Conservation (phyloP, 2,113 vertebrate genomes). For the Petrocephalus microphthalmus region DNA sequence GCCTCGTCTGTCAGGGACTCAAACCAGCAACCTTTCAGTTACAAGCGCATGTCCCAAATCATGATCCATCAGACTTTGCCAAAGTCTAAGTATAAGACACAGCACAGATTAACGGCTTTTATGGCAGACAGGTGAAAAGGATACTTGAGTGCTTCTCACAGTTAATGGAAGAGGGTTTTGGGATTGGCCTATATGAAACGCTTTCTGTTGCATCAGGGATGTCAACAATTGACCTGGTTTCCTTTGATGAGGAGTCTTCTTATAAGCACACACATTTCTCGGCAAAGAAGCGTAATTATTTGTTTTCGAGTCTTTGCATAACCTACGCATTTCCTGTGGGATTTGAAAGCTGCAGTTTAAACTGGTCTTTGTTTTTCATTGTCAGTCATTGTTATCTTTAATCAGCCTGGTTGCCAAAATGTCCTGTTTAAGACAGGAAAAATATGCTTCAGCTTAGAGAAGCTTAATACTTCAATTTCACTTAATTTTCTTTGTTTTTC, state of each 20-base stretch:
- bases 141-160: slow-evolving; percentile 19
- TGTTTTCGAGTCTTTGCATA: not conserved
- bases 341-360: slow-evolving; percentile 2
- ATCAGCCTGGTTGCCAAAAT: not conserved
- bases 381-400: not conserved
- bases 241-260: slow-evolving; percentile 26
- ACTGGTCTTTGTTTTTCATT: not conserved
- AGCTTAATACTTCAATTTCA: not conserved
- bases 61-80: slow-evolving; percentile 23
- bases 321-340: not conserved
- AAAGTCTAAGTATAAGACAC: slow-evolving; percentile 5
- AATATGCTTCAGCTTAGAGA: not conserved
- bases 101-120: slow-evolving; percentile 19
- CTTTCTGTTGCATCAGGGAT: slow-evolving; percentile 13
- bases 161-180: slow-evolving; percentile 18
- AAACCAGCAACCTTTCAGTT: too few species aligned
- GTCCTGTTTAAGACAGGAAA: not conserved
- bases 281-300: not conserved
- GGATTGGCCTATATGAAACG: not conserved
- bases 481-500: not conserved
- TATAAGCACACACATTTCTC: not conserved
- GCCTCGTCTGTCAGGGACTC: too few species aligned
- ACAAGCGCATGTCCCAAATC: not conserved
- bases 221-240: not conserved
- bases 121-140: slow-evolving; percentile 23